Base-by-base conservation (phyloP, 2,113 vertebrate genomes). In the Zosterops japonicus region DNA sequence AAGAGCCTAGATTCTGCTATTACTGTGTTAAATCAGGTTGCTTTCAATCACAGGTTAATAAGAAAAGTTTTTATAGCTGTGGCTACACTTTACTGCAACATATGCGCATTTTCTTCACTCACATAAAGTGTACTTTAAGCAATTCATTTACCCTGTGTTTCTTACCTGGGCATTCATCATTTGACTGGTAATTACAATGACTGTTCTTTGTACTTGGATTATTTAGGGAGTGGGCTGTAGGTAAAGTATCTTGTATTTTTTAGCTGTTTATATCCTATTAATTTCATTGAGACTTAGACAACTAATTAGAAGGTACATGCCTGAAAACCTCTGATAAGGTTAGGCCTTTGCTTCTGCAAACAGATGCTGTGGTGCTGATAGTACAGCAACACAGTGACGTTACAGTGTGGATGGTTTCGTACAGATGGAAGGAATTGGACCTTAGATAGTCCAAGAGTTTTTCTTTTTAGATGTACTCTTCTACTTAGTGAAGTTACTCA, bases 311-410 rank as follows among this genome's bases (percentile, higher is more conserved):
- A 78, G 35, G 35, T 35, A 60, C 14, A 49, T 28, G 35, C 35
- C 76, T 94, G 89, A 78, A 91, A 90, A 67, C 5, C 47, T 81
- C 91, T 81, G 86, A 80, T 90, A 94, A 89, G 19, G 49, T 71
- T 71, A 44, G 53, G 28, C 6, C 52, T 81, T 89, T 78, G 56
- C 79, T 84, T 91, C 47, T 67, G 61, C 56, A 79, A 88, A 60
- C 59, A 91, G 70, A 50, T 83, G 79, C 12, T 67, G 2, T 10
- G 19, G 27, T 65, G 55, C 78, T 70, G 67, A 85, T 80, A 90
- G 50, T 44, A 27, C 15, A 83, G 47, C 84, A 57, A 49, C 5
- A 36, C 29, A 57, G 25, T 14, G 36, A 91, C 85, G 65, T 41
- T 71, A 56, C 39, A 59, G 4, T 5, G 5, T 64, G 53, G n/a